Evolutionary conservation across 2,113 vertebrate genomes (phyloP), one percentile per base, ranked within the genome.

Genomic region (Petromus typicus): DNA sequence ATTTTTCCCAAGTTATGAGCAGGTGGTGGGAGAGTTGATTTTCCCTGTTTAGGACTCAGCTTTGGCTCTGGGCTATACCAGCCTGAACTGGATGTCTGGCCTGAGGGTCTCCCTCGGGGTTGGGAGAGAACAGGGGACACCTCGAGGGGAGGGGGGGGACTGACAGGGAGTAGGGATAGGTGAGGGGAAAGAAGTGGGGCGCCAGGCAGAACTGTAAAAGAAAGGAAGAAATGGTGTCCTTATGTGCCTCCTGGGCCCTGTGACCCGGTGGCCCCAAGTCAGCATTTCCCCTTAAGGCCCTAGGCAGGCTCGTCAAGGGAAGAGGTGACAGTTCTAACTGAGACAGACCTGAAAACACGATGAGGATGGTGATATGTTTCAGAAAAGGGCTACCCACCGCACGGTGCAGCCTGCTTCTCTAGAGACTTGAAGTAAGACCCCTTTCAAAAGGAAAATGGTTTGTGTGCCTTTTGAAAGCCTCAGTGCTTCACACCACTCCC

Each of bases 341-440:
- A 90, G 71, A 90, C 12, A 57, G 64, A 67, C 32, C 40, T 84
- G 40, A 57, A 86, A 91, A 91, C 63, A 95, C 61, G 66, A 40
- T 78, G 59, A 32, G 75, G 75, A 63, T 83, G 69, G 66, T 56
- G 90, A 51, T 92, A 93, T 92, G 59, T 88, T 91, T 89, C 90
- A 81, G 78, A 75, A 91, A 89, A 96, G 57, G 79, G 64, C 91
- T 87, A 59, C 54, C 45, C 25, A 86, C 51, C 63, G 25, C 76
- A 51, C 43, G 76, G n/a, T 20, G 23, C 45, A 64, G 64, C 64
- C 45, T 34, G 5, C 54, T 94, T 96, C 66, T 45, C 51, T 89
- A 71, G 63, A 85, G 80, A 87, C 81, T 90, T 96, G 67, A 91
- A 91, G 82, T 88, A 85, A 94, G 87, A 78, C 67, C 3, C 12